phyloP scores from a whole-genome alignment of 2,888 invertebrate species.

The Tigriopus californicus region DNA sequence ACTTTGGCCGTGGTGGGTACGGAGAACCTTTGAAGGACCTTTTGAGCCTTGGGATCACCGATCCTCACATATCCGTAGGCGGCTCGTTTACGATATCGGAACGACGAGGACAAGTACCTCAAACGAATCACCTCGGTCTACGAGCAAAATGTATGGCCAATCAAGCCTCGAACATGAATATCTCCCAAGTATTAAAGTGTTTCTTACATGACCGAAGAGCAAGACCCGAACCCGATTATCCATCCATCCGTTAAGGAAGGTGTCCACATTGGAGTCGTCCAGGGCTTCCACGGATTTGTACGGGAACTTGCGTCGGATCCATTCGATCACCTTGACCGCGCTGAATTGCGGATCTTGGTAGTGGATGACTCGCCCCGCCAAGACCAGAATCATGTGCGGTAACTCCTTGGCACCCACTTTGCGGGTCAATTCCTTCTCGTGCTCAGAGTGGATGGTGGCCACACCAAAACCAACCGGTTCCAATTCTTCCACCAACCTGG shows the following conservation, averaged over 20 bases:
- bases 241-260: conserved; percentile 66
- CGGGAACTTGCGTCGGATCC: conserved; percentile 68
- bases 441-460: conserved; percentile 21
- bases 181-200: no score
- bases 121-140: conserved; percentile 48
- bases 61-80: conserved; percentile 3
- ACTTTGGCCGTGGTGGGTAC: background rate
- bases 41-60: background rate
- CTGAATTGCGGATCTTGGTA: conserved; percentile 60
- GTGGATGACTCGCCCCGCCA: conserved; percentile 64
- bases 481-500: conserved; percentile 62
- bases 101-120: conserved; percentile 70
- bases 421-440: conserved; percentile 13
- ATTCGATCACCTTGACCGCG: conserved; percentile 55
- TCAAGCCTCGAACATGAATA: no score
- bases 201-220: conserved; percentile 39
- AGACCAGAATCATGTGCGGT: conserved; percentile 56
- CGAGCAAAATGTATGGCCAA: no score
- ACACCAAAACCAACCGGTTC: conserved; percentile 51
- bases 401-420: conserved; percentile 58
- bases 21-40: background rate
- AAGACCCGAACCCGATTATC: conserved; percentile 80
- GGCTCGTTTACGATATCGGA: conserved; percentile 61
- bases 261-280: conserved; percentile 49
- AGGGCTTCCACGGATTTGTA: conserved; percentile 50